phyloP scores from a whole-genome alignment of 2,888 invertebrate species.

The Volucella bombylans region DNA sequence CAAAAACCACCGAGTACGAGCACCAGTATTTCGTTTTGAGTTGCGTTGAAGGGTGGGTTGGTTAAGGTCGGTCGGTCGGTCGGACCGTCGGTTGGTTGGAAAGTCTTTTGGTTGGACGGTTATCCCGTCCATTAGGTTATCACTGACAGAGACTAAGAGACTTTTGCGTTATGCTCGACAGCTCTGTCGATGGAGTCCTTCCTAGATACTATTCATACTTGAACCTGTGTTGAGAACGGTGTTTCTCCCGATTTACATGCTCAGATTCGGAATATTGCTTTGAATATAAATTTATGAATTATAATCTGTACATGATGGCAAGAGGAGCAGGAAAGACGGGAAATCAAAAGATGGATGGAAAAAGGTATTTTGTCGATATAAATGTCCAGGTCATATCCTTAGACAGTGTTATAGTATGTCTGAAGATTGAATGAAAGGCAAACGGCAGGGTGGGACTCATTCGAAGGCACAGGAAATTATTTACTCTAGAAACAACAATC shows the following conservation, averaged over 20 bases:
- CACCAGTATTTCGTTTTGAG: conserved; percentile 1
- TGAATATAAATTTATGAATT: conserved; percentile 74
- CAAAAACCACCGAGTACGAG: conserved; percentile 53
- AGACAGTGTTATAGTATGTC: conserved; percentile 24
- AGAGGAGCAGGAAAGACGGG: not conserved
- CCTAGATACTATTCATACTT: not conserved
- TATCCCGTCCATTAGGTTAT: too few species aligned
- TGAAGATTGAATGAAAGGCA: conserved; percentile 47
- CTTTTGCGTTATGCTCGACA: not conserved
- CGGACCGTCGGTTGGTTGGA: too few species aligned
- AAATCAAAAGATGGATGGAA: not conserved
- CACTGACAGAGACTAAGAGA: too few species aligned
- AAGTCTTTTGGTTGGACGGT: too few species aligned
- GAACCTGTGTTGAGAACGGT: not conserved
- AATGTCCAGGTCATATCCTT: conserved; percentile 46
- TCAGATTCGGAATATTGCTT: conserved; percentile 35
- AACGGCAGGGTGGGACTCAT: conserved; percentile 21
- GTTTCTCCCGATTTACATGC: conserved; percentile 18
- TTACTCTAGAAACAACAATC: conserved; percentile 73
- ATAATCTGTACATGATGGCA: conserved; percentile 58
- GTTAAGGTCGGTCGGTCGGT: too few species aligned
- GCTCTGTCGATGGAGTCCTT: not conserved
- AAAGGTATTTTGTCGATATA: conserved; percentile 43
- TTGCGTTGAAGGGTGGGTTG: not conserved
- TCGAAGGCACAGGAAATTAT: conserved; percentile 46